phyloP scores from a whole-genome alignment of 2,888 invertebrate species.

The Epinotia brunnichana region DNA sequence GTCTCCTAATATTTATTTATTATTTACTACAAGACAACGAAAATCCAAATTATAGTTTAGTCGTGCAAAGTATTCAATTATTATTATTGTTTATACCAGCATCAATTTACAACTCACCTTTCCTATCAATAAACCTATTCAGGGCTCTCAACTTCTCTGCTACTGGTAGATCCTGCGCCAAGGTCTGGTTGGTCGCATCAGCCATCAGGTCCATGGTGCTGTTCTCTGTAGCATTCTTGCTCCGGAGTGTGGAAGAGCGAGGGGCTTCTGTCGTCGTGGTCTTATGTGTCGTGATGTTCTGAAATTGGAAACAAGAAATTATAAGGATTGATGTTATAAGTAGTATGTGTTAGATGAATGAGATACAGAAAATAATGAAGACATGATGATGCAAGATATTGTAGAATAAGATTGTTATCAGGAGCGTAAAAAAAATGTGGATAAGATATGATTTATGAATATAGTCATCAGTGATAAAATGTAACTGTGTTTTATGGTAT shows the following conservation, averaged over 20 bases:
- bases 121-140: conserved; percentile 74
- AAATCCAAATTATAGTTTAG: too few species aligned
- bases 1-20: too few species aligned
- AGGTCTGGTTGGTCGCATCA: conserved; percentile 71
- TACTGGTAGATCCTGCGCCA: conserved; percentile 73
- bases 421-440: too few species aligned
- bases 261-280: conserved; percentile 51
- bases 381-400: too few species aligned
- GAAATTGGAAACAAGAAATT: conserved; percentile 4
- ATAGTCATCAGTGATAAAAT: too few species aligned
- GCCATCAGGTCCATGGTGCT: conserved; percentile 64
- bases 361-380: neutral
- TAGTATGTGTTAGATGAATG: neutral
- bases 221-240: conserved; percentile 57
- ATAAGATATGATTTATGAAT: neutral
- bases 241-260: conserved; percentile 37
- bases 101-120: conserved; percentile 63
- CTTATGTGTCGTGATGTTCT: conserved; percentile 10
- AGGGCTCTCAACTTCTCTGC: conserved; percentile 75
- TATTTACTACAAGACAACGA: too few species aligned
- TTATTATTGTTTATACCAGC: neutral
- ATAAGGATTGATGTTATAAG: neutral
- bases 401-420: too few species aligned
- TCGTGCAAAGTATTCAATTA: too few species aligned
- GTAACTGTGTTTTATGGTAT: too few species aligned